Base-by-base conservation (phyloP, 2,113 vertebrate species). In the Albula glossodonta region DNA sequence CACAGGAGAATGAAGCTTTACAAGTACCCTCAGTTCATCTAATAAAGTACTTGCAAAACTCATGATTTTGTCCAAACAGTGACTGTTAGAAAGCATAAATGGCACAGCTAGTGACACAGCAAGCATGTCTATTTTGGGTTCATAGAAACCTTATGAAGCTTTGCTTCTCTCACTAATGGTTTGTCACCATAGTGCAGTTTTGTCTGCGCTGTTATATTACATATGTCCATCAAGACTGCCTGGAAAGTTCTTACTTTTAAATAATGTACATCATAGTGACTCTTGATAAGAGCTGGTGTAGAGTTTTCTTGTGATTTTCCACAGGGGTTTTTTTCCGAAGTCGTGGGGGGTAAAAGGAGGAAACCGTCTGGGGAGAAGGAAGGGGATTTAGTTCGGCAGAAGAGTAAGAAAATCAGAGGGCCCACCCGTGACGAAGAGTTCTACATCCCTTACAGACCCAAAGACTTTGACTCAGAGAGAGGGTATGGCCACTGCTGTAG, bases 381-480 rank as follows among this genome's bases (percentile, higher is more conserved):
- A 4, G 60, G 60, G 5, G 78, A 19, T 0, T 22, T 70, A 0
- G 4, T 84, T 0, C 0, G n/a, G n/a, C 87, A 87, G 17, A 96
- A 92, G 85, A 96, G 92, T 87, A 95, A 88, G 0, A 96, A 88
- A 87, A 93, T 63, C 85, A 94, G 86, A 86, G 41, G 17, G 0
- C 63, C 5, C 0, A 88, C 88, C 25, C 94, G 70, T 88, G 97
- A 99, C 0, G 89, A 95, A 80, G 96, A 97, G 0, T 97, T 95
- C 92, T 99, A 97, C 85, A 92, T 99, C 89, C 98, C 98, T 0
- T 99, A 99, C 91, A 94, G 94, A 89, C 97, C 98, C 74, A 98
- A 97, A 92, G 98, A 99, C 91, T 98, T 99, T 0, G 93, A 99
- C 87, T 98, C 97, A 0, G 98, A 99, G 91, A 93, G 95, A 87